Evolutionary conservation across 1,140 invertebrate species (phyloP).

Genomic region (Manduca sexta): DNA sequence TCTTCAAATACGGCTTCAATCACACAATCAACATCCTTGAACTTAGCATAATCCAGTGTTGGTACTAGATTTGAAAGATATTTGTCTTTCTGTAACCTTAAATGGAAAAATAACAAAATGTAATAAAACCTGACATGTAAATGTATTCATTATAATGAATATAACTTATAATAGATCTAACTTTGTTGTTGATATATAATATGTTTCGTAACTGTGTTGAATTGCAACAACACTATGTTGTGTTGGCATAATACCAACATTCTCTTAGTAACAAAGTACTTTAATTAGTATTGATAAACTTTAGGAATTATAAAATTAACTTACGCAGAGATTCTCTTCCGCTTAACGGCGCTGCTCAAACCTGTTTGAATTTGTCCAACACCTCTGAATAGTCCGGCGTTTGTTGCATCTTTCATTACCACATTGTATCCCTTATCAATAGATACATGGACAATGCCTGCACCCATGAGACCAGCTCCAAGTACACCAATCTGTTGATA

Average conservation of each 20-base stretch:
- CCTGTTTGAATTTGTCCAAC: slow-evolving; percentile 93
- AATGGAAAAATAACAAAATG: slow-evolving; percentile 34
- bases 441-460: slow-evolving; percentile 98
- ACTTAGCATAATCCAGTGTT: slow-evolving; percentile 89
- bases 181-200: too few relatives aligned
- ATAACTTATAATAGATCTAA: too few relatives aligned
- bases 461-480: slow-evolving; percentile 98
- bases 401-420: slow-evolving; percentile 93
- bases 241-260: too few relatives aligned
- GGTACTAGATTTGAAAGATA: slow-evolving; percentile 85
- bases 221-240: too few relatives aligned
- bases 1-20: slow-evolving; percentile 99
- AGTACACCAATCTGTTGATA: slow-evolving; percentile 85
- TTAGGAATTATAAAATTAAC: too few relatives aligned
- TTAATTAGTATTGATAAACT: too few relatives aligned
- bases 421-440: slow-evolving; percentile 95
- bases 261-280: too few relatives aligned
- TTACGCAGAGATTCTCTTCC: slow-evolving; percentile 83
- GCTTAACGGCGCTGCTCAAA: slow-evolving; percentile 85
- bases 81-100: slow-evolving; percentile 85
- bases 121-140: too few relatives aligned
- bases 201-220: too few relatives aligned
- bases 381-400: slow-evolving; percentile 88
- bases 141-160: too few relatives aligned
- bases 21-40: slow-evolving; percentile 93